A percentile compares a stretch with the other conserved stretches of the same genome.
Evolutionary conservation across 1,140 invertebrate genomes (phyloP).

Genomic region (Galleria mellonella): DNA sequence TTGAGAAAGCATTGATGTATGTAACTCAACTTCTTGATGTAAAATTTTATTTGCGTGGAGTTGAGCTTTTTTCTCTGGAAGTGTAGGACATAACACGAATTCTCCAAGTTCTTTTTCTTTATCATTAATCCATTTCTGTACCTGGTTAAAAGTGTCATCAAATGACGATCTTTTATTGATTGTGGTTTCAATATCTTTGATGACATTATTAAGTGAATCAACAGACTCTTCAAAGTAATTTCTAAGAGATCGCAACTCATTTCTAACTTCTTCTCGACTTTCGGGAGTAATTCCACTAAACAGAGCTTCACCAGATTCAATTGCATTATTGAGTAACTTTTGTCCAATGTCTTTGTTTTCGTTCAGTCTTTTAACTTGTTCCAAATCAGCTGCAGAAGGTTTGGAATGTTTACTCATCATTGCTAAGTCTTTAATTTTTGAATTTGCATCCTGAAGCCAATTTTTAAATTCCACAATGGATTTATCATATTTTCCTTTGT

Average conservation of each 20-base stretch:
- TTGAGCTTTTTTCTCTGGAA: slow-evolving; percentile 90
- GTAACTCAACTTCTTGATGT: slow-evolving; percentile 87
- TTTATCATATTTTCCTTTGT: slow-evolving; percentile 80
- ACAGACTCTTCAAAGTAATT: slow-evolving; percentile 88
- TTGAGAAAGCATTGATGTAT: slow-evolving; percentile 86
- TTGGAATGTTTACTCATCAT: slow-evolving; percentile 79
- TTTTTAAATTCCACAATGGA: slow-evolving; percentile 82
- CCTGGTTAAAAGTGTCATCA: slow-evolving; percentile 90
- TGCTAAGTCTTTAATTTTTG: slow-evolving; percentile 81
- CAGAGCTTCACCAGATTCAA: slow-evolving; percentile 90
- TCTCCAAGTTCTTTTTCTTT: slow-evolving; percentile 81
- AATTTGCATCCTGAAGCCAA: slow-evolving; percentile 86
- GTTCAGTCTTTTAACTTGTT: slow-evolving; percentile 83
- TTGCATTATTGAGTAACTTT: slow-evolving; percentile 83
- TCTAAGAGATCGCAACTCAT: slow-evolving; percentile 86
- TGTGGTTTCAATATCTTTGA: slow-evolving; percentile 90
- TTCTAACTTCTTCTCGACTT: slow-evolving; percentile 88
- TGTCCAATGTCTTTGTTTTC: slow-evolving; percentile 87
- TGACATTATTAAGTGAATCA: slow-evolving; percentile 88
- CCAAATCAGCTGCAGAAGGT: slow-evolving; percentile 80
- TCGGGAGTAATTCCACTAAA: slow-evolving; percentile 91
- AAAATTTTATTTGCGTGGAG: slow-evolving; percentile 84
- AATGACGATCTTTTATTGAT: slow-evolving; percentile 92
- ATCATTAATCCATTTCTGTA: slow-evolving; percentile 87
- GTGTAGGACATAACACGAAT: slow-evolving; percentile 81